A percentile compares a stretch with the other conserved stretches of the same genome.
Evolutionary conservation across 2,797 vertebrate species (phyloP).

Genomic region (Amniataba percoides): DNA sequence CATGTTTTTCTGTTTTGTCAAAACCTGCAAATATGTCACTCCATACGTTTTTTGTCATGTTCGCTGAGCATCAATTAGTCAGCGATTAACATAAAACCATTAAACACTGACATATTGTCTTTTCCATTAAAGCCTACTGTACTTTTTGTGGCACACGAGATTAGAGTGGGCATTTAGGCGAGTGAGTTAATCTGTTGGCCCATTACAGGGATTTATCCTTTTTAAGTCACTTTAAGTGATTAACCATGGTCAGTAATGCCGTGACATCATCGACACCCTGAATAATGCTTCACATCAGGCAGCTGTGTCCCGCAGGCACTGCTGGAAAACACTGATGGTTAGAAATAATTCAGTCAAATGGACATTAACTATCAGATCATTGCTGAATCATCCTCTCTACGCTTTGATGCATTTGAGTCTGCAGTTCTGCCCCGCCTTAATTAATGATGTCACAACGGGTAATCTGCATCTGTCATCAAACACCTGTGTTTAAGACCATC

Average conservation of each 20-base stretch:
- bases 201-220: constrained; percentile 53
- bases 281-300: constrained; percentile 16
- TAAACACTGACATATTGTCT: constrained; percentile 31
- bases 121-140: constrained; percentile 35
- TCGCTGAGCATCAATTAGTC: background rate
- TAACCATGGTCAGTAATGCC: constrained; percentile 48
- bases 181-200: constrained; percentile 59
- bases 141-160: constrained; percentile 24
- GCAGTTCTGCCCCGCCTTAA: background rate
- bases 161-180: constrained; percentile 44
- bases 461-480: background rate
- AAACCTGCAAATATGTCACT: background rate
- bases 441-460: background rate
- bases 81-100: constrained; percentile 40
- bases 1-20: background rate
- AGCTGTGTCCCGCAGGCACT: background rate
- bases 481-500: background rate
- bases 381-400: background rate
- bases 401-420: background rate
- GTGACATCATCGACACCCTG: constrained; percentile 37
- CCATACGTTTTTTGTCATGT: background rate
- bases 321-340: background rate
- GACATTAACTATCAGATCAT: background rate
- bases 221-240: constrained; percentile 57
- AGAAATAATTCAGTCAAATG: background rate